phyloP scores from a whole-genome alignment of 2,888 invertebrate genomes.

The Pelosia muscerda region DNA sequence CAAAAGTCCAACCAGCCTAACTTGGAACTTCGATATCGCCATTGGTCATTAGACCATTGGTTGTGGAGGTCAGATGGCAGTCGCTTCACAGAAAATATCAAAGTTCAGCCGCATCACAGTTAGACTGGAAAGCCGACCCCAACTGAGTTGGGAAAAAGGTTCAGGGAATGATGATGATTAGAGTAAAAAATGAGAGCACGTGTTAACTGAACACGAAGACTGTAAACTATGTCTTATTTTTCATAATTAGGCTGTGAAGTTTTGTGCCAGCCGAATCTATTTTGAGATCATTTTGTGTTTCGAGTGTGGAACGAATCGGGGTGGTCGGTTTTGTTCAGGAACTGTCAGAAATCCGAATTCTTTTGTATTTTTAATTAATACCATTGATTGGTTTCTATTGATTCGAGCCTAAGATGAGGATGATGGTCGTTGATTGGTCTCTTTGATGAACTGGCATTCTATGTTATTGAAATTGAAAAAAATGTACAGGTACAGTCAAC shows the following conservation, averaged over 20 bases:
- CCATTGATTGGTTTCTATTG: constrained; percentile 28
- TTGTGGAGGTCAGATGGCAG: too few species aligned
- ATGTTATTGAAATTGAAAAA: too few species aligned
- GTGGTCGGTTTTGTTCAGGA: constrained; percentile 66
- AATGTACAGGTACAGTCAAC: too few species aligned
- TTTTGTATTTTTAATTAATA: constrained; percentile 22
- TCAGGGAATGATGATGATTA: too few species aligned
- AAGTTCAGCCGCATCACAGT: too few species aligned
- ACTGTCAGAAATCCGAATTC: constrained; percentile 45
- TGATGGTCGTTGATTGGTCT: not conserved
- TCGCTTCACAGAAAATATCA: too few species aligned
- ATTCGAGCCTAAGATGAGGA: not conserved
- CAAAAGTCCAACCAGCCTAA: too few species aligned
- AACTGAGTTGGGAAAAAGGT: too few species aligned
- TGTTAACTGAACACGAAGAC: constrained; percentile 80
- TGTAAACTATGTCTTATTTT: constrained; percentile 83
- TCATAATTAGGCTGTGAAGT: constrained; percentile 84
- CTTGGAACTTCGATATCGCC: too few species aligned
- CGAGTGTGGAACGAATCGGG: constrained; percentile 60
- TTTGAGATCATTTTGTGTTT: constrained; percentile 39
- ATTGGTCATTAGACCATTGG: too few species aligned
- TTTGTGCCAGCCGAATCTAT: constrained; percentile 62
- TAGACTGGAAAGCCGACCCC: too few species aligned
- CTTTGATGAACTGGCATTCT: not conserved
- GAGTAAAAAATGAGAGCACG: constrained; percentile 71